Evolutionary conservation across 1,140 invertebrate genomes (phyloP).

Genomic region (Trissolcus basalis): DNA sequence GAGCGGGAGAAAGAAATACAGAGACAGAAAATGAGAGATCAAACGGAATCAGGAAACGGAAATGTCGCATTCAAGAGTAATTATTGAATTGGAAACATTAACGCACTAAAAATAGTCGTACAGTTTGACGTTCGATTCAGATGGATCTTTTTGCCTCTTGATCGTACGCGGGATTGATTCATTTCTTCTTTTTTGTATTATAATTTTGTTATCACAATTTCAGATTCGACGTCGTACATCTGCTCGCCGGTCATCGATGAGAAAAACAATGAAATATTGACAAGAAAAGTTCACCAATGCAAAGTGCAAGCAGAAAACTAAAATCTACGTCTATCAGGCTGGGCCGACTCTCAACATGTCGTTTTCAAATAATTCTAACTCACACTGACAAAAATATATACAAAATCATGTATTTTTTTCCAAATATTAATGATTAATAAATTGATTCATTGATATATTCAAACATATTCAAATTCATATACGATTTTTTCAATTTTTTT

Average conservation of each 20-base stretch:
- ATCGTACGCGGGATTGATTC: neutral
- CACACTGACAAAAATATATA: too few relatives aligned
- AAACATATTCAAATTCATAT: too few relatives aligned
- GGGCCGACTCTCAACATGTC: conserved; percentile 15
- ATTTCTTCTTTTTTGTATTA: neutral
- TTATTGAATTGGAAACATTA: conserved; percentile 11
- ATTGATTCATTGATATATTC: too few relatives aligned
- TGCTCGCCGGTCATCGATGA: conserved; percentile 32
- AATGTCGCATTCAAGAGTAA: conserved; percentile 10
- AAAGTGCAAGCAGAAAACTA: conserved; percentile 44
- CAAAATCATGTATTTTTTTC: too few relatives aligned
- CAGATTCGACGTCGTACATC: conserved; percentile 3
- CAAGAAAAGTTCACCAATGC: conserved; percentile 21
- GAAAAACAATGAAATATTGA: conserved; percentile 47
- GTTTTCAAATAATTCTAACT: too few relatives aligned
- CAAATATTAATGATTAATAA: too few relatives aligned
- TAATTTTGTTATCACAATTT: conserved; percentile 14
- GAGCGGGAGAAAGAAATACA: too few relatives aligned
- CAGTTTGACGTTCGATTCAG: conserved; percentile 4
- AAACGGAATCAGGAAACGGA: neutral
- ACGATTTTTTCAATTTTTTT: too few relatives aligned
- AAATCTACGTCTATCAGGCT: conserved; percentile 35
- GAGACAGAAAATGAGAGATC: too few relatives aligned
- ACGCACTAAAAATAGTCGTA: conserved; percentile 11
- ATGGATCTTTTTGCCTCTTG: conserved; percentile 27